Conservation (phyloP, 2,113 vertebrate species). For the Oreotrochilus melanogaster region DNA sequence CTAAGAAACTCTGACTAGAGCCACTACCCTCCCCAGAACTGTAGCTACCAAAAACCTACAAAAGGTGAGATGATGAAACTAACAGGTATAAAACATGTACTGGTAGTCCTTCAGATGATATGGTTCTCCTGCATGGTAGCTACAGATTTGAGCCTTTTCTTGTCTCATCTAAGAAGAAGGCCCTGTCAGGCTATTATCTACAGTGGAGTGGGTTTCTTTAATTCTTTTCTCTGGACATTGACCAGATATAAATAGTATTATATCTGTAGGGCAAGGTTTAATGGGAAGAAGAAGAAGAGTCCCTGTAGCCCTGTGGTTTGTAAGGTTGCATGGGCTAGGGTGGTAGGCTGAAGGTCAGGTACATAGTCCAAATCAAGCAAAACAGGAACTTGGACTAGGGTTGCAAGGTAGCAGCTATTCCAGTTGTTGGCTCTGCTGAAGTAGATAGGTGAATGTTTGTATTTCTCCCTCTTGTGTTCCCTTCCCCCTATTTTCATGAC, state of each 20-base stretch:
- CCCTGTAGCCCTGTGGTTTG: neutral
- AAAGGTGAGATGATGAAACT: neutral
- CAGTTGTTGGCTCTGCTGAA: neutral
- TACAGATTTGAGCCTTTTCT: neutral
- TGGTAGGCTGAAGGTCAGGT: constrained; percentile 14
- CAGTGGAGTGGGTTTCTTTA: neutral
- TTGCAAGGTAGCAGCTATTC: neutral
- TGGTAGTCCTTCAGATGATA: neutral
- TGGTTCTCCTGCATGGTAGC: neutral
- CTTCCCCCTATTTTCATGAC: neutral
- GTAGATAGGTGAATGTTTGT: neutral
- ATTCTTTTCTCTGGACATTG: neutral
- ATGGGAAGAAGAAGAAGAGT: neutral
- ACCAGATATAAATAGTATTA: neutral
- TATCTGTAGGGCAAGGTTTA: neutral
- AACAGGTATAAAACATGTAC: neutral
- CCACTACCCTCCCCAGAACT: neutral
- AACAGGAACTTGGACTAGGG: neutral
- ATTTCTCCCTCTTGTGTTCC: neutral
- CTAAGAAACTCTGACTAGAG: neutral
- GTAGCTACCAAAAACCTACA: neutral
- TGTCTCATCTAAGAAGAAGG: neutral
- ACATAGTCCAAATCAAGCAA: neutral
- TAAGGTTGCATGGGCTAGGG: neutral
- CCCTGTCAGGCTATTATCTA: neutral